Base-by-base conservation (phyloP, 2,888 invertebrate species). In the Helleia helle region DNA sequence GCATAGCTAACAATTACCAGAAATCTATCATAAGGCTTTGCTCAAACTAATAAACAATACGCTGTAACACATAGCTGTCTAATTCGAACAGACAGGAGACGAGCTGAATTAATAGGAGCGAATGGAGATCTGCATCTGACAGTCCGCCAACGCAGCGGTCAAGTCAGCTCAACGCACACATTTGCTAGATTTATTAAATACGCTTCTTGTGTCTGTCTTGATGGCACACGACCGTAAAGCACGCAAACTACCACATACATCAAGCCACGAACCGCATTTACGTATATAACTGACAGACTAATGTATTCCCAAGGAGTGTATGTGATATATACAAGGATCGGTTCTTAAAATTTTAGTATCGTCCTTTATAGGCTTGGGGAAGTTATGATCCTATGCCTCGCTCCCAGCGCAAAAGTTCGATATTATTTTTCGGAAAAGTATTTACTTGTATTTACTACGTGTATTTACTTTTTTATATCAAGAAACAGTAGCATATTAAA, bases 201-300 rank as follows among this genome's bases (percentile, higher is more conserved):
- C 18, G 22, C 22, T 22, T 22, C 22, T 5, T 22, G 15, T 3
- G 18, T 34, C 9, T 18, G 18, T 12, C 34, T 22, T 34, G 34
- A 34, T 34, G 12, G 18, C 34, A 34, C 34, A 34, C 34, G 18
- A 11, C 11, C 34, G 34, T 34, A 34, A 34, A 34, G 34, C 22
- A 34, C 18, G 18, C 18, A 34, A 22, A 34, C 18, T 34, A 34
- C 17, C 34, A 22, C 22, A 18, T 34, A 34, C 34, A 8, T 34
- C 34, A 34, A 12, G 34, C 22, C 17, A 34, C 34, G 12, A 8
- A 34, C 18, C 34, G 18, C 34, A 34, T 34, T 34, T 22, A 34
- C 22, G 34, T 34, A 34, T 34, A 17, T 15, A 31, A 31, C 34
- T 17, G 34, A 18, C 22, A 18, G 22, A 22, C 18, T 18, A 34